Conservation (phyloP, 2,888 invertebrate genomes). For the Cephus spinipes region DNA sequence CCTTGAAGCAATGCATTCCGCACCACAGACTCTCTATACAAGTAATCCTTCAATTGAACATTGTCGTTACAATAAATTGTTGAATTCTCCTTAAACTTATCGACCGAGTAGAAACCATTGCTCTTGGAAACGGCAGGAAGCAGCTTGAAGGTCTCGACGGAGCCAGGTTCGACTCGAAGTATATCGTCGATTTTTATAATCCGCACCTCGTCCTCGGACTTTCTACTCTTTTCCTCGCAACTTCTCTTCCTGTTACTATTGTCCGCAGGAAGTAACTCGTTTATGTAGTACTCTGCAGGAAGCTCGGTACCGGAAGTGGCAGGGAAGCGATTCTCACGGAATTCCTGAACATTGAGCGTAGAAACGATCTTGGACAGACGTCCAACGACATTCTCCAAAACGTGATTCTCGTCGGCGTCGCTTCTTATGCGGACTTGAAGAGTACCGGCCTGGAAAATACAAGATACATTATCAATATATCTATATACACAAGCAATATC, state of each 20-base stretch:
- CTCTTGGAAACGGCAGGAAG: neutral
- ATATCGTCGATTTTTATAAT: slow-evolving; percentile 33
- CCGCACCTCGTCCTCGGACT: slow-evolving; percentile 22
- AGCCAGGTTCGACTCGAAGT: slow-evolving; percentile 17
- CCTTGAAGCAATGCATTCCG: neutral
- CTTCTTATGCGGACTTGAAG: slow-evolving; percentile 72
- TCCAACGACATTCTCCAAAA: slow-evolving; percentile 71
- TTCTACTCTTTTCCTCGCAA: slow-evolving; percentile 9
- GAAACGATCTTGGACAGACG: slow-evolving; percentile 70
- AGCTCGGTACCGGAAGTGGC: slow-evolving; percentile 16
- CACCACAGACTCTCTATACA: slow-evolving; percentile 17
- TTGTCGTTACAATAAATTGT: slow-evolving; percentile 31
- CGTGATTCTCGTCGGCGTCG: slow-evolving; percentile 74
- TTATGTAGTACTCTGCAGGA: slow-evolving; percentile 45
- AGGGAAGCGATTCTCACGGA: slow-evolving; percentile 35
- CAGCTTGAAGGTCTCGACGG: slow-evolving; percentile 18
- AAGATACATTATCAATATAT: slow-evolving; percentile 3
- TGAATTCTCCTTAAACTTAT: slow-evolving; percentile 13
- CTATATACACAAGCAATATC: neutral
- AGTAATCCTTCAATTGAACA: slow-evolving; percentile 25
- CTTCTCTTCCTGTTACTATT: slow-evolving; percentile 13
- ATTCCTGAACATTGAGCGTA: slow-evolving; percentile 71
- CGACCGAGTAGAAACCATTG: slow-evolving; percentile 7
- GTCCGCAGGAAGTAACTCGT: slow-evolving; percentile 39
- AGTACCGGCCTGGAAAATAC: slow-evolving; percentile 67